These are phyloP conservation scores for Poecilia latipinna DNA, from an alignment of 2,113 vertebrate genomes.

Conservation along the genomic window DNA sequence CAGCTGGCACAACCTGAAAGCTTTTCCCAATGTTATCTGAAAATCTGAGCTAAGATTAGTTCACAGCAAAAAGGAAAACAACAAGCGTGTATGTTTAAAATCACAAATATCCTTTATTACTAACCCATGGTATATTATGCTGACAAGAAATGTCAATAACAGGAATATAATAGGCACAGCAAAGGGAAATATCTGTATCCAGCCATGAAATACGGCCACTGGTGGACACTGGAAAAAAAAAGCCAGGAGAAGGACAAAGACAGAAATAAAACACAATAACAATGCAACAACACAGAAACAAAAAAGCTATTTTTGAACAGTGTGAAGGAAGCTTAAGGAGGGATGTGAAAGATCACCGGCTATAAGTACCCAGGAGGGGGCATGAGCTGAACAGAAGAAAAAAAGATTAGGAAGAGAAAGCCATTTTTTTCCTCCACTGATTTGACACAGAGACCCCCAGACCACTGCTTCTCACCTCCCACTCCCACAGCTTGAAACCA, in stretches of 20 bases:
- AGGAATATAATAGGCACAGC: slow-evolving; percentile 24
- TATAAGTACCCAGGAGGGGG: slow-evolving; percentile 50
- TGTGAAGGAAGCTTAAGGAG: slow-evolving; percentile 62
- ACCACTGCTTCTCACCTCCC: slow-evolving; percentile 50
- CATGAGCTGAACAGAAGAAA: slow-evolving; percentile 40
- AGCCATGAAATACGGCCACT: slow-evolving; percentile 21
- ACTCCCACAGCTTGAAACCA: slow-evolving; percentile 48
- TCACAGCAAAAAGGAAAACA: slow-evolving; percentile 12
- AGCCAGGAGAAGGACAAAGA: slow-evolving; percentile 21
- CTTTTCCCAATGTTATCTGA: slow-evolving; percentile 36
- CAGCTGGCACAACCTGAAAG: slow-evolving; percentile 49
- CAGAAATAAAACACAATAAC: slow-evolving; percentile 36
- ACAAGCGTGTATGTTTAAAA: slow-evolving; percentile 22
- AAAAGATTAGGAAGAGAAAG: slow-evolving; percentile 67
- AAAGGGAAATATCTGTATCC: slow-evolving; percentile 5
- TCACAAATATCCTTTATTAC: not conserved
- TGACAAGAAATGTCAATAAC: slow-evolving; percentile 7
- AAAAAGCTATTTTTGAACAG: slow-evolving; percentile 46
- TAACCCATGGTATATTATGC: not conserved
- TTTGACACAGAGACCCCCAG: slow-evolving; percentile 55
- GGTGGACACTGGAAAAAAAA: slow-evolving; percentile 32
- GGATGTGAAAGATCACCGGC: slow-evolving; percentile 55
- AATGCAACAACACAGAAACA: slow-evolving; percentile 46
- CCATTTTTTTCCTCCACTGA: slow-evolving; percentile 36
- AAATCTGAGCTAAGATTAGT: slow-evolving; percentile 32